Conservation (phyloP, 2,888 invertebrate species). For the Nebria brevicollis region DNA sequence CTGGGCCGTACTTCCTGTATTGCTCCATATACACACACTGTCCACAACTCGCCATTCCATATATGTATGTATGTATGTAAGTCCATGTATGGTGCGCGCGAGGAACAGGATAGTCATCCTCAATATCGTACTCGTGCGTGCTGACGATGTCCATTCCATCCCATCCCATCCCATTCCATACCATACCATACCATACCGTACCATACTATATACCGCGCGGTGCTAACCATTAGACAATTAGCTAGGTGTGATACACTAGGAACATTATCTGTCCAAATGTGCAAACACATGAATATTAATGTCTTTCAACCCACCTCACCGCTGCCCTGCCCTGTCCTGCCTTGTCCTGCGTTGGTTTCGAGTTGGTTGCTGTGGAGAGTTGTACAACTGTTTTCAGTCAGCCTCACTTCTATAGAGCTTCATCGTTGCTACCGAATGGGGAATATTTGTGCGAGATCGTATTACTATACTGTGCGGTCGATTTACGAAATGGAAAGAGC, state of each 20-base stretch:
- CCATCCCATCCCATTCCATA: background rate
- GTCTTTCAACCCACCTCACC: conserved; percentile 46
- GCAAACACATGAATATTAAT: conserved; percentile 56
- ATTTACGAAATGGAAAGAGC: background rate
- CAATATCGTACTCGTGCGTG: background rate
- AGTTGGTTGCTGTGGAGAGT: conserved; percentile 40
- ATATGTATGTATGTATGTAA: background rate
- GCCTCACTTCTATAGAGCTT: background rate
- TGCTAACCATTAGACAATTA: conserved; percentile 48
- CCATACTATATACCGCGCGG: conserved; percentile 31
- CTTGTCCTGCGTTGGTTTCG: conserved; percentile 48
- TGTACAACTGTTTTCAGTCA: conserved; percentile 52
- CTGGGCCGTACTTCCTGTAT: conserved; percentile 37
- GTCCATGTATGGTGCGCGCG: background rate
- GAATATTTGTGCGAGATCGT: too few species aligned
- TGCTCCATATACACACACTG: background rate
- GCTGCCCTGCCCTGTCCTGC: conserved; percentile 2
- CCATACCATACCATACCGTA: conserved; percentile 26
- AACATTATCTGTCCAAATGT: conserved; percentile 55
- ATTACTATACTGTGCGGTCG: background rate
- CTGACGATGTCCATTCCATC: conserved; percentile 3
- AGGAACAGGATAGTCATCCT: background rate
- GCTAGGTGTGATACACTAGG: conserved; percentile 54
- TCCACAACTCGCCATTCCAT: background rate
- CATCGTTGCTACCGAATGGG: too few species aligned